Evolutionary conservation across 2,113 vertebrate genomes (phyloP), one percentile per base, ranked within the genome.

Genomic region (Salminus brasiliensis): DNA sequence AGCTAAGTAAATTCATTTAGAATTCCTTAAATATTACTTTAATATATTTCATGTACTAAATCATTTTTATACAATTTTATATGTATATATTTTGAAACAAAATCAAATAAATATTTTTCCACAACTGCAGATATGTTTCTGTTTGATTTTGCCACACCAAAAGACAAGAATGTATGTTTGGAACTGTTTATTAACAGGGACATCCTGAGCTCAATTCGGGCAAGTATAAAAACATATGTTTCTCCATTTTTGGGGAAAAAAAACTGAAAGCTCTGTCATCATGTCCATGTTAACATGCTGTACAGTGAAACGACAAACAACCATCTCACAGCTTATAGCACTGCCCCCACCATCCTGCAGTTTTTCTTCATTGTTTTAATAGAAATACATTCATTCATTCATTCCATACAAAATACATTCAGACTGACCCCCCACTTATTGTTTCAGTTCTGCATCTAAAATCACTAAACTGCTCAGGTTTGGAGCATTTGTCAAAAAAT

Each of bases 371-470:
- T 87, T 91, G 88, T 92, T 93, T 86, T 86, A n/a, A 85, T 78
- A 78, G 75, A 83, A 85, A 89, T 78, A 87, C n/a, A n/a, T n/a
- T n/a, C 83, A 78, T 89, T 88, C 89, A 92, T 92, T 92, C 88
- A 86, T 87, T 90, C 88, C 82, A 89, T 92, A 92, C 76, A 92
- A 93, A 92, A 93, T 91, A 93, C 92, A 93, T 94, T 93, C 93
- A 89, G 78, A 85, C 73, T 85, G 83, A 90, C 85, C 88, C n/a
- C 82, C 78, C 79, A n/a, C n/a, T n/a, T n/a, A n/a, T n/a, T 79
- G 86, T 84, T 76, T 79, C 85, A 49, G 81, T 80, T 86, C 81
- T 81, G 16, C 25, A 39, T 6, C 18, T n/a, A 25, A n/a, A n/a
- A 55, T 41, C 39, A 41, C 39, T 41, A 10, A 65, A 65, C 9